phyloP scores from a whole-genome alignment of 2,888 invertebrate species.

The Dryobotodes eremita region DNA sequence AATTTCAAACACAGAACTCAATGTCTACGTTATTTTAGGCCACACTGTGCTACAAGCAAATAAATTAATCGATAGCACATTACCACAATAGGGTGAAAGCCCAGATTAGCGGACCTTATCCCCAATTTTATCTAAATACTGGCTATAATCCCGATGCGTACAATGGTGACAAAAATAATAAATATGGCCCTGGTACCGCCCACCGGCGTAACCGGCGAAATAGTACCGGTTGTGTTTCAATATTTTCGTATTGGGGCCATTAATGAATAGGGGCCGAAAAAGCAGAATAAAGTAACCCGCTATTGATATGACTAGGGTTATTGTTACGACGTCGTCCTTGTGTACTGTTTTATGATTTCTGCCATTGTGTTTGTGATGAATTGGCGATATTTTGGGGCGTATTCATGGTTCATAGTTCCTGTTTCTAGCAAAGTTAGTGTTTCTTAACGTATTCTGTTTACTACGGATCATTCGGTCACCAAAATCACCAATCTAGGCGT shows the following conservation, averaged over 20 bases:
- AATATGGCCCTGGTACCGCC: constrained; percentile 85
- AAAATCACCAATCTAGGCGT: not conserved
- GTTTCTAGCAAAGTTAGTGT: constrained; percentile 7
- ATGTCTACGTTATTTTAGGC: constrained; percentile 13
- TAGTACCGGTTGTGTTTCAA: constrained; percentile 79
- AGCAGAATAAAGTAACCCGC: constrained; percentile 83
- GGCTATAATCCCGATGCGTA: constrained; percentile 85
- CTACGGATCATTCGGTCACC: not conserved
- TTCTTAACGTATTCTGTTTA: not conserved
- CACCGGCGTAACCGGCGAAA: constrained; percentile 79
- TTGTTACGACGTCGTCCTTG: constrained; percentile 50
- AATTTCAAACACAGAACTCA: not conserved
- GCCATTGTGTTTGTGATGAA: constrained; percentile 61
- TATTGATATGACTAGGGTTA: constrained; percentile 79
- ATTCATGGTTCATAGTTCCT: constrained; percentile 38
- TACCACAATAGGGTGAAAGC: constrained; percentile 78
- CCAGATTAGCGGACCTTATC: constrained; percentile 88
- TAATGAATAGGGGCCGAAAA: constrained; percentile 82
- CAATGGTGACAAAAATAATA: constrained; percentile 91
- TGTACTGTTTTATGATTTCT: constrained; percentile 65
- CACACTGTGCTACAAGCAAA: constrained; percentile 22
- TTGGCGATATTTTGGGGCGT: constrained; percentile 53
- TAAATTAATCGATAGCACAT: constrained; percentile 82
- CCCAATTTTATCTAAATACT: constrained; percentile 91
- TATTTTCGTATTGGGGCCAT: constrained; percentile 86